These are phyloP conservation scores for Cyclopterus lumpus DNA, from an alignment of 2,797 vertebrate species.

Conservation along the genomic window DNA sequence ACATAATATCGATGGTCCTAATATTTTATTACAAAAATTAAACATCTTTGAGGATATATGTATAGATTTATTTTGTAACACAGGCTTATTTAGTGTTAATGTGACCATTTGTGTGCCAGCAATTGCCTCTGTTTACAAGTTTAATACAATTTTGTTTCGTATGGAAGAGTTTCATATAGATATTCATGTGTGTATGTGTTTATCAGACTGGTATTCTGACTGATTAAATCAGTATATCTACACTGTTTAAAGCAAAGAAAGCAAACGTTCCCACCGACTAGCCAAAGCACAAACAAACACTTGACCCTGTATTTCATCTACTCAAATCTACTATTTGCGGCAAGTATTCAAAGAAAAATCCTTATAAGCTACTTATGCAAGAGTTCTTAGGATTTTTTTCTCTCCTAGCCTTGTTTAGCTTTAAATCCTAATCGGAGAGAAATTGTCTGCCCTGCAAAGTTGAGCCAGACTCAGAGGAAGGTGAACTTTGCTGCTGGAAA, in stretches of 20 bases:
- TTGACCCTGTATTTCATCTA: conserved; percentile 60
- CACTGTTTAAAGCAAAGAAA: conserved; percentile 16
- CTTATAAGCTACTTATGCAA: conserved; percentile 72
- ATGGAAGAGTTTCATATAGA: neutral
- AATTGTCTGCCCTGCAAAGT: conserved; percentile 60
- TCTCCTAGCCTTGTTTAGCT: conserved; percentile 49
- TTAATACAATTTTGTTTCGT: conserved; percentile 4
- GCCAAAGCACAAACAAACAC: conserved; percentile 49
- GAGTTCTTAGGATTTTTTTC: conserved; percentile 65
- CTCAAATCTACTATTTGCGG: conserved; percentile 53
- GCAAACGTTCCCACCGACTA: conserved; percentile 52
- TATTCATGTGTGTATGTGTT: neutral
- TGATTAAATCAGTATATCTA: conserved; percentile 22
- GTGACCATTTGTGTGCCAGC: neutral
- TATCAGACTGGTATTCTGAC: neutral
- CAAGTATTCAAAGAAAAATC: conserved; percentile 60
- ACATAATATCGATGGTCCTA: neutral
- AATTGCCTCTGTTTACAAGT: neutral
- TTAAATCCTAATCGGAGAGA: conserved; percentile 74
- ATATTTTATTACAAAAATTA: conserved; percentile 3
- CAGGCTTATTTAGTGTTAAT: neutral
- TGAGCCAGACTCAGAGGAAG: conserved; percentile 51
- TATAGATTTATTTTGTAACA: neutral
- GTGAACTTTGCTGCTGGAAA: conserved; percentile 73
- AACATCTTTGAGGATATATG: neutral